These are phyloP conservation scores for Takifugu flavidus DNA, from an alignment of 2,113 vertebrate species.

Conservation along the genomic window DNA sequence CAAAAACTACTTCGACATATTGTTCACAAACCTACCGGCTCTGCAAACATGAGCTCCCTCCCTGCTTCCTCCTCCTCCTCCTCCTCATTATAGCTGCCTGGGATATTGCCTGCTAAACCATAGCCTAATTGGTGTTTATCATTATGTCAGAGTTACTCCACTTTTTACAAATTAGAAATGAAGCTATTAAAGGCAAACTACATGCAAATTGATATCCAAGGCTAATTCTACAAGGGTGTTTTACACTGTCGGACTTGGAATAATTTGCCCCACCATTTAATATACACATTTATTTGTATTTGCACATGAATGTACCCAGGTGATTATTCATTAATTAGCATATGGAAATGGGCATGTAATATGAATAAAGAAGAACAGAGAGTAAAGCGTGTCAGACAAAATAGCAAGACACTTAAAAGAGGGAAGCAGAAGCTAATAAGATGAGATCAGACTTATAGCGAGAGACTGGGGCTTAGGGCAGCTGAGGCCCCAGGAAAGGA, in stretches of 20 bases:
- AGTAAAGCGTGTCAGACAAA: conserved; percentile 40
- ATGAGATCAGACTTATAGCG: conserved; percentile 57
- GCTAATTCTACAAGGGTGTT: conserved; percentile 64
- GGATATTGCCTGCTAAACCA: conserved; percentile 61
- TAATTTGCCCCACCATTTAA: conserved; percentile 62
- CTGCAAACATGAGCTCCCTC: conserved; percentile 27
- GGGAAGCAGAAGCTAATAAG: conserved; percentile 63
- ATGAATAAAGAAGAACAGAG: conserved; percentile 54
- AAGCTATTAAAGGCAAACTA: conserved; percentile 67
- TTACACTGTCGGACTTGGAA: conserved; percentile 56
- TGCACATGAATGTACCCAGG: conserved; percentile 74
- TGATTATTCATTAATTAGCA: conserved; percentile 77
- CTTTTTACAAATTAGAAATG: conserved; percentile 70
- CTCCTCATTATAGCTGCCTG: conserved; percentile 54
- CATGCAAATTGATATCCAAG: conserved; percentile 71
- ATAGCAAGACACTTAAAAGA: conserved; percentile 52
- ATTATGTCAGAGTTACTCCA: conserved; percentile 70
- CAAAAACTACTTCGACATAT: conserved; percentile 64
- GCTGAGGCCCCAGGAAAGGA: neutral
- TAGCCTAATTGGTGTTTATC: conserved; percentile 71
- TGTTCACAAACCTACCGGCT: conserved; percentile 55
- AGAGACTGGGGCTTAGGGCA: conserved; percentile 30
- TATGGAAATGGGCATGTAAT: conserved; percentile 73
- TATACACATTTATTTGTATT: conserved; percentile 70
- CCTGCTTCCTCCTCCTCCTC: conserved; percentile 10